Conservation (phyloP, 2,797 vertebrate genomes). For the Natrix natrix region DNA sequence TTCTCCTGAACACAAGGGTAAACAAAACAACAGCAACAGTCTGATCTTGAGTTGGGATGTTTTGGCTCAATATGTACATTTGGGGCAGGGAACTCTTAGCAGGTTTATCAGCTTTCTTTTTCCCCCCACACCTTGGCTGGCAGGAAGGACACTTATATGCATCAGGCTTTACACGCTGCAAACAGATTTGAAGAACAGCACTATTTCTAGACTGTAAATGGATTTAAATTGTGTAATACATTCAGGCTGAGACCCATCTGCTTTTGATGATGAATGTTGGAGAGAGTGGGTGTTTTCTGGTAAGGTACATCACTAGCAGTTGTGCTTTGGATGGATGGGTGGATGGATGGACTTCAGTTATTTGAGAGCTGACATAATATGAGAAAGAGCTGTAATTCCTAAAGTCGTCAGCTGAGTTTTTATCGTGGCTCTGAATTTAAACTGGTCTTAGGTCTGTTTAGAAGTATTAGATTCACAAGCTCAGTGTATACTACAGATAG, state of each 20-base stretch:
- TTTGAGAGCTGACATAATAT: not conserved
- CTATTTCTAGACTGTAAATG: not conserved
- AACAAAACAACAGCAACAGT: not conserved
- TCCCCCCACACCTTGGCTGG: not conserved
- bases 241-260: not conserved
- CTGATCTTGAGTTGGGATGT: not conserved
- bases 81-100: not conserved
- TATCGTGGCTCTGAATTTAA: not conserved
- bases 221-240: not conserved
- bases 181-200: not conserved
- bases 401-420: not conserved
- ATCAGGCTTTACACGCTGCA: not conserved
- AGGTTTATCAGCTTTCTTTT: not conserved
- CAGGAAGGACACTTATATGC: not conserved
- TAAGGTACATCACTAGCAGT: not conserved
- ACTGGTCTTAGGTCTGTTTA: not conserved
- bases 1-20: not conserved
- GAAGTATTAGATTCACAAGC: too few species aligned
- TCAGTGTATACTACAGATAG: not conserved
- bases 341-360: too few species aligned
- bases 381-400: not conserved
- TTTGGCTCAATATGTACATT: not conserved
- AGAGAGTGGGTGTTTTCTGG: not conserved
- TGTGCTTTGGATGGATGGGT: not conserved
- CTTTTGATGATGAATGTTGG: not conserved